Evolutionary conservation across 2,888 invertebrate species (phyloP), one percentile per base, ranked within the genome.

Genomic region (Peribatodes rhomboidaria): DNA sequence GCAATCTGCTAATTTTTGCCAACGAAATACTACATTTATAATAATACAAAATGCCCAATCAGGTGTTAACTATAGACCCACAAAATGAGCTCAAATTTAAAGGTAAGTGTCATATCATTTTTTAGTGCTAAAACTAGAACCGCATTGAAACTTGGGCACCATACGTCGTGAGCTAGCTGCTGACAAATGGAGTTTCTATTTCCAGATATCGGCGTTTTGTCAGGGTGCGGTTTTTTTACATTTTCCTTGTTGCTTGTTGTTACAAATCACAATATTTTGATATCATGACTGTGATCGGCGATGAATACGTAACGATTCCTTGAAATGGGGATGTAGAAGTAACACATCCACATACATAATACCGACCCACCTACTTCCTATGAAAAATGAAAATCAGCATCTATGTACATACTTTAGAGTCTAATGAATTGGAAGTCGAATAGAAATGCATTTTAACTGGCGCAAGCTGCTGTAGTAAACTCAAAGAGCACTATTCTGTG

Each of bases 21-120:
- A 85, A 84, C 86, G 83, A 84, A 79, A 80, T 83, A 84, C 81
- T 82, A 70, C 86, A 89, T 95, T 95, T 95, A 94, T 94, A 84
- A 75, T 75, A 80, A 77, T 81, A 81, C 82, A 92, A 88, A 84
- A 93, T 93, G 92, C 95, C 95, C 81, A 96, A 97, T 88, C 97
- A 97, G 90, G 95, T 97, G 88, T 94, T 98, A 92, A 94, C 95
- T 87, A 97, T 98, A 95, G 97, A 98, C 85, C 98, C 98, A 80
- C 96, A 96, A 93, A 95, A 95, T 92, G 98, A 98, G 94, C 95
- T 98, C 82, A 97, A 96, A 94, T 98, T 98, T 94, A 95, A 96
- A 95, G 98, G 98, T 98, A 94, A 95, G 96, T 92, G 71, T 73
- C 77, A 67, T 69, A 76, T 76, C 71, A 69, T 77, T 79, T 75